Evolutionary conservation across 1,140 invertebrate genomes (phyloP).

Genomic region (Wasmannia auropunctata): DNA sequence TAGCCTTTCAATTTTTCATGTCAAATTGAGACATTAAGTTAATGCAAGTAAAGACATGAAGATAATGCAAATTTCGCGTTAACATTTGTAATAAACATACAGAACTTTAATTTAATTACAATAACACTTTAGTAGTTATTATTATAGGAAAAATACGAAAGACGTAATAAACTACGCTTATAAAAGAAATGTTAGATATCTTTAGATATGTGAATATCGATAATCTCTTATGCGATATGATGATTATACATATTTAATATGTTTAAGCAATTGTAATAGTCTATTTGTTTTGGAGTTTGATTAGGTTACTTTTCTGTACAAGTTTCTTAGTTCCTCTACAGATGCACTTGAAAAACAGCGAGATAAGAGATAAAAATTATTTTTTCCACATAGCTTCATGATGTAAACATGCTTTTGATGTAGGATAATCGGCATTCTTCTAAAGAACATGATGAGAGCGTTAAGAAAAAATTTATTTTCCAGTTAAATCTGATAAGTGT

Average conservation of each 20-base stretch:
- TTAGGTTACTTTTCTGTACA: not conserved
- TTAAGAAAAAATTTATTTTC: not conserved
- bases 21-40: not conserved
- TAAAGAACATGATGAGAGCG: not conserved
- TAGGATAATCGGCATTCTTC: not conserved
- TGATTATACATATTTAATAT: not conserved
- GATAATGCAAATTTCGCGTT: not conserved
- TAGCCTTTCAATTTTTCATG: not conserved
- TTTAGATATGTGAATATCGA: not conserved
- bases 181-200: not conserved
- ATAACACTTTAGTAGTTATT: slow-evolving; percentile 7
- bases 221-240: slow-evolving; percentile 5
- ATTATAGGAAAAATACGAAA: not conserved
- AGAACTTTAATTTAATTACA: slow-evolving; percentile 8
- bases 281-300: not conserved
- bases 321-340: not conserved
- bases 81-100: slow-evolving; percentile 18
- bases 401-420: not conserved
- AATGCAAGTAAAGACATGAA: not conserved
- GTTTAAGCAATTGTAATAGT: not conserved
- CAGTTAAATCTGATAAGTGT: not conserved
- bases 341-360: not conserved
- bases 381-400: slow-evolving; percentile 4
- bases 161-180: not conserved
- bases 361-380: slow-evolving; percentile 32